phyloP scores from a whole-genome alignment of 2,888 invertebrate species.

The Cosmopolites sordidus region DNA sequence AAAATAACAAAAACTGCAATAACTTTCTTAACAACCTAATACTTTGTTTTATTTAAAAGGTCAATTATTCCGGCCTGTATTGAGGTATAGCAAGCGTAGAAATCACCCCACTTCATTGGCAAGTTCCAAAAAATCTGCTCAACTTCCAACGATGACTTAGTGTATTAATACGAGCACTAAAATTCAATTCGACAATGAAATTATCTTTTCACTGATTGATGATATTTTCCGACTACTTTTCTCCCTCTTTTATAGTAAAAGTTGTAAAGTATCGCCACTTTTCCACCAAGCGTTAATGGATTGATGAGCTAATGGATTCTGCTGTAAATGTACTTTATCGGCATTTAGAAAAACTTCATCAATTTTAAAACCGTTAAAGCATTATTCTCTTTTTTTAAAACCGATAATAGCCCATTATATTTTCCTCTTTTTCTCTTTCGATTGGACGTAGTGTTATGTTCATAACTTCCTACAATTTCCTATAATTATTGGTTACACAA shows the following conservation, averaged over 20 bases:
- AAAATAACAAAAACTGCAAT: too few species aligned
- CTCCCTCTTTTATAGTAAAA: constrained; percentile 16
- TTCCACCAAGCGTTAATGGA: constrained; percentile 17
- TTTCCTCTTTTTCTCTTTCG: too few species aligned
- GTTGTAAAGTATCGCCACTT: constrained; percentile 20
- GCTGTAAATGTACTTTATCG: constrained; percentile 20
- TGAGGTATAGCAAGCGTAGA: background rate
- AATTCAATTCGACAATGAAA: constrained; percentile 20
- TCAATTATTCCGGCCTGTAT: constrained; percentile 4
- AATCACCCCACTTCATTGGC: constrained; percentile 11
- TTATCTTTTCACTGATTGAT: constrained; percentile 25
- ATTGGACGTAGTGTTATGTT: too few species aligned
- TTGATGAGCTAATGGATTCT: constrained; percentile 22
- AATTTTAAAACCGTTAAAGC: constrained; percentile 15
- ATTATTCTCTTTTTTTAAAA: background rate
- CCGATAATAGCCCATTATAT: background rate
- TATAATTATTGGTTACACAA: too few species aligned
- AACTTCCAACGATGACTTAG: constrained; percentile 20
- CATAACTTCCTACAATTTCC: too few species aligned
- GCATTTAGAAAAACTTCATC: constrained; percentile 21
- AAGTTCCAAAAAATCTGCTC: constrained; percentile 22
- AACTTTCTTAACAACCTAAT: too few species aligned
- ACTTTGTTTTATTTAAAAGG: too few species aligned
- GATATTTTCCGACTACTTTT: constrained; percentile 13
- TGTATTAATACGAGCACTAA: constrained; percentile 19